These are phyloP conservation scores for Pardalotus punctatus DNA, from an alignment of 2,113 vertebrate species.

Conservation along the genomic window DNA sequence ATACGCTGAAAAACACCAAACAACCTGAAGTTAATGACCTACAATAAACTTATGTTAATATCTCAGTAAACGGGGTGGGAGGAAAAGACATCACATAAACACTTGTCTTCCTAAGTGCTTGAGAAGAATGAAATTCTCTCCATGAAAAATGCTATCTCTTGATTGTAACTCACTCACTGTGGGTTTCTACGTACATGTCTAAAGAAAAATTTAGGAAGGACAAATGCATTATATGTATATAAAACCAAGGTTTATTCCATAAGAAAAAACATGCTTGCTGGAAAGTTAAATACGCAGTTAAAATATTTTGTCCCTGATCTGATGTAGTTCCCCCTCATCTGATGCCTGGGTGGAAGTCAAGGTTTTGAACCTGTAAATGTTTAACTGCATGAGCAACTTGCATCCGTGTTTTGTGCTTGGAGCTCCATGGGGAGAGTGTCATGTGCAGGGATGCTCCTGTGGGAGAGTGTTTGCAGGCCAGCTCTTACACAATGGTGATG, in stretches of 20 bases:
- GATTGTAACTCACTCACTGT: not conserved
- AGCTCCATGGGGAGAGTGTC: not conserved
- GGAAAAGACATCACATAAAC: not conserved
- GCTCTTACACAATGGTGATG: fast-evolving
- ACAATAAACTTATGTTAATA: not conserved
- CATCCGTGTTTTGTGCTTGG: fast-evolving
- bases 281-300: not conserved
- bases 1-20: not conserved
- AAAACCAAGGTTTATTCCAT: fast-evolving
- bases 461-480: not conserved
- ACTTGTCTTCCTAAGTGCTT: not conserved
- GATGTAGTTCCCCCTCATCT: not conserved
- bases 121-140: not conserved
- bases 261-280: not conserved
- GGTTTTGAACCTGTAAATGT: not conserved
- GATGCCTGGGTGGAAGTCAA: not conserved
- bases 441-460: fast-evolving
- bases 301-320: not conserved
- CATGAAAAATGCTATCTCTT: not conserved
- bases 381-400: not conserved
- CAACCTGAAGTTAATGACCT: not conserved
- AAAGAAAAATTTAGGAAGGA: not conserved
- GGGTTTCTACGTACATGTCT: not conserved
- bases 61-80: fast-evolving
- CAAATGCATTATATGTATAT: not conserved